phyloP scores from a whole-genome alignment of 2,888 invertebrate genomes.

The Frankliniella fusca region DNA sequence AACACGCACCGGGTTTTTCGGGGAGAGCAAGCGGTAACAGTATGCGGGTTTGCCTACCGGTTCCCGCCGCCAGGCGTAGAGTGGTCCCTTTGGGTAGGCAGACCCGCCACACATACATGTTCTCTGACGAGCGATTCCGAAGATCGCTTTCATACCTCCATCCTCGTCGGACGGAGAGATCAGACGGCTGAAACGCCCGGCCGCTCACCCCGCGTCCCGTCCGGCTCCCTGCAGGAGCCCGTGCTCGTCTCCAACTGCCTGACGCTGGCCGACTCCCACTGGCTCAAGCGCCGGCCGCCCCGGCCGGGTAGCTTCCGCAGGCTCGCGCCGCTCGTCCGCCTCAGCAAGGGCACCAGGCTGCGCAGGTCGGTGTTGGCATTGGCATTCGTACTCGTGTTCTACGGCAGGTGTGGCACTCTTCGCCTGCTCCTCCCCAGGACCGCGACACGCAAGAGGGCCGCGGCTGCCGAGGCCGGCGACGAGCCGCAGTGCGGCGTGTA shows the following conservation, averaged over 20 bases:
- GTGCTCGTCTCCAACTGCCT: conserved; percentile 19
- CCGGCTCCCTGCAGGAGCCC: background rate
- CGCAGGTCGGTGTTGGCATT: background rate
- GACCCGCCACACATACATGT: no score
- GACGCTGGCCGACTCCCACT: conserved; percentile 9
- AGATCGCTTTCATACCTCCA: no score
- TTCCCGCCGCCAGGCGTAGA: no score
- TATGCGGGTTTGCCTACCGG: no score
- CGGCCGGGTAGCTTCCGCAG: background rate
- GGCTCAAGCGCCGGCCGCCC: background rate
- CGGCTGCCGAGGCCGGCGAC: background rate
- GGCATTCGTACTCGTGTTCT: no score
- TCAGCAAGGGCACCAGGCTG: background rate
- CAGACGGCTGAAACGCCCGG: no score
- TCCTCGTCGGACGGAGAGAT: no score
- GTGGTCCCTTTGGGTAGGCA: no score
- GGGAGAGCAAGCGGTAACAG: no score
- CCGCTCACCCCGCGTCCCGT: background rate
- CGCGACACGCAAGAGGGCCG: background rate
- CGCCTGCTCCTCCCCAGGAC: background rate
- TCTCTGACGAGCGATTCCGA: no score
- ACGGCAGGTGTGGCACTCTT: no score
- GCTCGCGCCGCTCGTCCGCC: background rate
- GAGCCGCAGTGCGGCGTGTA: conserved; percentile 3
- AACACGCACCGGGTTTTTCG: no score